A percentile compares a stretch with the other conserved stretches of the same genome.
Evolutionary conservation across 2,113 vertebrate genomes (phyloP).

Genomic region (zebrafish (Danio rerio)): DNA sequence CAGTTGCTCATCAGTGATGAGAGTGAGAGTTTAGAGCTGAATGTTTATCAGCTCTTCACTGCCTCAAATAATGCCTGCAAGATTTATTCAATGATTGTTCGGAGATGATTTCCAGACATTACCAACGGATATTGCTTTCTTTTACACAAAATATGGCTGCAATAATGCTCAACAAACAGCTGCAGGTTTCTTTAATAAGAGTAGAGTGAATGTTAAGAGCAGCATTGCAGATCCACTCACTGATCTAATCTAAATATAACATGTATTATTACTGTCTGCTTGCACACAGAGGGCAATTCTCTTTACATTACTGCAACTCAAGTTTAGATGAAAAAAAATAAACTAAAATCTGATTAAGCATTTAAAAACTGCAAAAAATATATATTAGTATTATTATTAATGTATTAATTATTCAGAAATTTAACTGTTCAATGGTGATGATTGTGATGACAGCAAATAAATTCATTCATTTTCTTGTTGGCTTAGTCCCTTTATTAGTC

Average conservation of each 20-base stretch:
- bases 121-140: slow-evolving; percentile 1
- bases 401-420: too few species aligned
- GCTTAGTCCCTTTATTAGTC: too few species aligned
- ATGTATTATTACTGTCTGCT: slow-evolving; percentile 78
- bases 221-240: slow-evolving; percentile 58
- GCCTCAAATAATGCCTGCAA: background rate
- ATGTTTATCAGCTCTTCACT: background rate
- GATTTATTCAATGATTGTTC: background rate
- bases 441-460: too few species aligned
- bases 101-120: background rate
- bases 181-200: background rate
- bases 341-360: slow-evolving; percentile 34
- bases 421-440: too few species aligned
- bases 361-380: too few species aligned
- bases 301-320: slow-evolving; percentile 66
- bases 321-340: slow-evolving; percentile 68
- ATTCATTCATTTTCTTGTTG: too few species aligned
- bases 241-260: slow-evolving; percentile 74
- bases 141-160: background rate
- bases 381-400: too few species aligned
- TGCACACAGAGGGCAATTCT: slow-evolving; percentile 67
- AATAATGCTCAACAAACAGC: background rate
- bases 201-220: slow-evolving; percentile 55
- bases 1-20: slow-evolving; percentile 1
- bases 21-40: background rate